Evolutionary conservation across 2,797 vertebrate genomes (phyloP).

Genomic region (Lagocephalus sceleratus): DNA sequence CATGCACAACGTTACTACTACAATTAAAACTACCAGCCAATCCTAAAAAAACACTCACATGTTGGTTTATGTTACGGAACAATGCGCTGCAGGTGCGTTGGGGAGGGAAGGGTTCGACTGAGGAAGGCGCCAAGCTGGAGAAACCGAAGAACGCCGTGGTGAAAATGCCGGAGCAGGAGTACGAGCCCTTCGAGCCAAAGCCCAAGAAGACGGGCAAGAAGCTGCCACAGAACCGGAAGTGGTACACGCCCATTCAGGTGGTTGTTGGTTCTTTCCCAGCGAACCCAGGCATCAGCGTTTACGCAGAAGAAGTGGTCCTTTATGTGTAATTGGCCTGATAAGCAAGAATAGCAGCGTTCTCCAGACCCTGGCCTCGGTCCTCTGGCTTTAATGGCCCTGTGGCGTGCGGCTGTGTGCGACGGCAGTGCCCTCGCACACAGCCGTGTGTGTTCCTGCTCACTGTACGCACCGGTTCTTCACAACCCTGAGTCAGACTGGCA

Average conservation of each 20-base stretch:
- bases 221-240: slow-evolving; percentile 79
- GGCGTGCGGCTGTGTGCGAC: slow-evolving; percentile 34
- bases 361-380: slow-evolving; percentile 3
- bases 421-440: slow-evolving; percentile 31
- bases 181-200: slow-evolving; percentile 88
- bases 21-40: background rate
- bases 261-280: background rate
- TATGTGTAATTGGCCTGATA: slow-evolving; percentile 32
- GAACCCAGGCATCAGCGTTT: too few relatives aligned
- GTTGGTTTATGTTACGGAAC: background rate
- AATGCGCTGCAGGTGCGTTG: slow-evolving; percentile 81
- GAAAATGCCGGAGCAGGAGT: slow-evolving; percentile 91
- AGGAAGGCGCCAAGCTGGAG: slow-evolving; percentile 91
- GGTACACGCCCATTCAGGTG: slow-evolving; percentile 90
- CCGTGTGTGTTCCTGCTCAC: slow-evolving; percentile 40
- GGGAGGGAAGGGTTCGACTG: slow-evolving; percentile 92
- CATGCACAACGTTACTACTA: too few relatives aligned
- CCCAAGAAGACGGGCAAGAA: slow-evolving; percentile 80
- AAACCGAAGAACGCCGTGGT: slow-evolving; percentile 92
- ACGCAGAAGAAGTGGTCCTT: slow-evolving; percentile 26
- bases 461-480: slow-evolving; percentile 13
- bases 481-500: background rate
- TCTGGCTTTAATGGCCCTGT: background rate
- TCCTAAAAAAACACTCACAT: background rate
- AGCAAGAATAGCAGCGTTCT: slow-evolving; percentile 15